phyloP scores from a whole-genome alignment of 2,888 invertebrate species.

The Quadroppia sp. region DNA sequence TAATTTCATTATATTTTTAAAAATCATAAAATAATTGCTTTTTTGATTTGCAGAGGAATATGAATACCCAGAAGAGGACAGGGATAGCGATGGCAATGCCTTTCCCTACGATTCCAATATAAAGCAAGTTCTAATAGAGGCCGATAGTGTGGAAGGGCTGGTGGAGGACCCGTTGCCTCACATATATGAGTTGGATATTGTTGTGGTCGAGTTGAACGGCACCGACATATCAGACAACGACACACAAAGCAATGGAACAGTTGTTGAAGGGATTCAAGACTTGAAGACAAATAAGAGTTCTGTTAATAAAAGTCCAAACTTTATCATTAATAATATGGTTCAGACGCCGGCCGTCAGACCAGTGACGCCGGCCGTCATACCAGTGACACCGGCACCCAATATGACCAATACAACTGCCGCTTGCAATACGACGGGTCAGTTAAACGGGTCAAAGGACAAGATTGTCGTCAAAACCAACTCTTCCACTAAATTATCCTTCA shows the following conservation, averaged over 20 bases:
- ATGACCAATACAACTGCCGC: too few relatives aligned
- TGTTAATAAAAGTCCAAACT: background rate
- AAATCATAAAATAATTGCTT: too few relatives aligned
- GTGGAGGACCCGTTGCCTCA: background rate
- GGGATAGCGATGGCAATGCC: too few relatives aligned
- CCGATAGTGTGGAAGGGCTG: background rate
- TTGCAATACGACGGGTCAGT: too few relatives aligned
- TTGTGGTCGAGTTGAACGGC: background rate
- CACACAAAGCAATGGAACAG: background rate
- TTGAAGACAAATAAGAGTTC: background rate
- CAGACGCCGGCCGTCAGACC: background rate
- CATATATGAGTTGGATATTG: background rate
- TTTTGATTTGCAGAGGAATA: too few relatives aligned
- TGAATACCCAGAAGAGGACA: too few relatives aligned
- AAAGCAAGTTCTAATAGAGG: background rate
- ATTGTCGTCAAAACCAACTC: too few relatives aligned
- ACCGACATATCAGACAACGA: background rate
- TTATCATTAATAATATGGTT: background rate
- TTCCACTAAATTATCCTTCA: too few relatives aligned
- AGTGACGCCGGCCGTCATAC: too few relatives aligned
- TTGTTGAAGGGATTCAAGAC: background rate
- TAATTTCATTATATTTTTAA: too few relatives aligned
- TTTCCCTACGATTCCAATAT: background rate
- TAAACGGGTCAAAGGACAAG: too few relatives aligned
- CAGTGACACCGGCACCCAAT: too few relatives aligned